These are phyloP conservation scores for Peromyscus maniculatus DNA, from an alignment of 2,113 vertebrate species.

Conservation along the genomic window DNA sequence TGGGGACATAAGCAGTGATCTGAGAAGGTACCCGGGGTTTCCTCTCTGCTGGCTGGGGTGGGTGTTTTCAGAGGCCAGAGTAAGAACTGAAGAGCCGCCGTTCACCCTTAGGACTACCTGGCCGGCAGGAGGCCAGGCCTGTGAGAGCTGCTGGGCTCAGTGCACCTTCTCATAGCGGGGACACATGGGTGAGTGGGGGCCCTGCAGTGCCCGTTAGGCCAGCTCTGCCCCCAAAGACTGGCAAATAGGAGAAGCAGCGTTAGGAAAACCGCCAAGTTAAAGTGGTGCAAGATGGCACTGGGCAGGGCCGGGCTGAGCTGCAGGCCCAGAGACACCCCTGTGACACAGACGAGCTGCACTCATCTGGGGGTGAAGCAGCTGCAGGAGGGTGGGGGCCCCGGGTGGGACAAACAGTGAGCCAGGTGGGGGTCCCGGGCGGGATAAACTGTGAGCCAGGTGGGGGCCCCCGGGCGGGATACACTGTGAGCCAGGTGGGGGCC, in stretches of 20 bases:
- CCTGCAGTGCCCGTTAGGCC: rapidly evolving
- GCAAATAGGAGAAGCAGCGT: rapidly evolving
- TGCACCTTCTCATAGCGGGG: rapidly evolving
- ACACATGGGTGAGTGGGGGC: rapidly evolving
- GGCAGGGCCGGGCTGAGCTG: rapidly evolving
- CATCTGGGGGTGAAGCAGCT: background rate
- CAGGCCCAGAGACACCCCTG: rapidly evolving
- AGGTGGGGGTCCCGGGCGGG: rapidly evolving
- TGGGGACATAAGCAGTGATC: no score
- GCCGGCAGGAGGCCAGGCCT: no score
- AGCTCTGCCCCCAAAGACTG: background rate
- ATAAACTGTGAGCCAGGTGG: rapidly evolving
- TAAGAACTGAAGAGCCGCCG: rapidly evolving
- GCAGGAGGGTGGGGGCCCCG: rapidly evolving
- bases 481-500: rapidly evolving
- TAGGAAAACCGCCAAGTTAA: background rate
- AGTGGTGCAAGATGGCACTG: rapidly evolving
- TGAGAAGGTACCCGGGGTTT: rapidly evolving
- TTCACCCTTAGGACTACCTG: no score
- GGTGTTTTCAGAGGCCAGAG: no score
- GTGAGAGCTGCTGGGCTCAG: no score
- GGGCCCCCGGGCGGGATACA: no score
- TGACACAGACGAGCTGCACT: background rate
- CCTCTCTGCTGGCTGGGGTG: rapidly evolving
- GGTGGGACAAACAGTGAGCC: background rate